Conservation (phyloP, 2,888 invertebrate genomes). For the Galerucella calmariensis region DNA sequence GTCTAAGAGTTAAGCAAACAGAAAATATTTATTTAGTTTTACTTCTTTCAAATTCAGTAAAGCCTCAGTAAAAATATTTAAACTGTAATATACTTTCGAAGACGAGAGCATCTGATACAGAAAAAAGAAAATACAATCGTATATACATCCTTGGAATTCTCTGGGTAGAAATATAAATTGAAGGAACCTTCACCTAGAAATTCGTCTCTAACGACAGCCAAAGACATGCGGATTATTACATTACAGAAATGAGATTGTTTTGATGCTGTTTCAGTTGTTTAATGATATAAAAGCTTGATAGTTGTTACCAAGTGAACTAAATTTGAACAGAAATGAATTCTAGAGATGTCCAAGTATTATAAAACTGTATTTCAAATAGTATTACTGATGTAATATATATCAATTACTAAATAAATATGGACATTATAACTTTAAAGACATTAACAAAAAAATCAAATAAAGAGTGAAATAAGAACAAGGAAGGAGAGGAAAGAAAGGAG, state of each 20-base stretch:
- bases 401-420: too few relatives aligned
- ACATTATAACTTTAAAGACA: too few relatives aligned
- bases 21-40: neutral
- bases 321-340: too few relatives aligned
- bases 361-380: too few relatives aligned
- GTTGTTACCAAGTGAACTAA: too few relatives aligned
- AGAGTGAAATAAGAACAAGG: too few relatives aligned
- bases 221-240: neutral
- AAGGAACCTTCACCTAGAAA: neutral
- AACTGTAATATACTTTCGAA: neutral
- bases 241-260: conserved; percentile 1
- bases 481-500: too few relatives aligned
- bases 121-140: neutral
- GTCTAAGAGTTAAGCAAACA: too few relatives aligned
- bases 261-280: neutral
- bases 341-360: too few relatives aligned
- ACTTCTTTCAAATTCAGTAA: neutral
- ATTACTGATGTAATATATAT: too few relatives aligned
- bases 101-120: neutral
- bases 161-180: neutral
- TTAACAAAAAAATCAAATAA: too few relatives aligned
- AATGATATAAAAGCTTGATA: too few relatives aligned
- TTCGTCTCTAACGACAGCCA: neutral
- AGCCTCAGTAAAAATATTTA: neutral
- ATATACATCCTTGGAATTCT: neutral